These are phyloP conservation scores for Gobiocypris rarus DNA, from an alignment of 2,113 vertebrate species.

Conservation along the genomic window DNA sequence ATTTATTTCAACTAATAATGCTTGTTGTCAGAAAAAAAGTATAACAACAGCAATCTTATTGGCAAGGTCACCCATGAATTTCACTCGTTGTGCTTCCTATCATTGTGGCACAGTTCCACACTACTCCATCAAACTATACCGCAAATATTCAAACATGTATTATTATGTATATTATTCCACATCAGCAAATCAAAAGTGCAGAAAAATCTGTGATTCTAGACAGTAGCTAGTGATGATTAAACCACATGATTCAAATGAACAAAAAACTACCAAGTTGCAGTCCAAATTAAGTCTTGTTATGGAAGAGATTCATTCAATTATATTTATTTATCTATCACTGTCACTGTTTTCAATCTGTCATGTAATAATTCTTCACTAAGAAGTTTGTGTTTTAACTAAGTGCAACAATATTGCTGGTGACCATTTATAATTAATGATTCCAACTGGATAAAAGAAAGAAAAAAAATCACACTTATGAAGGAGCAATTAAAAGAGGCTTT, in stretches of 20 bases:
- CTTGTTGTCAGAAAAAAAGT: too few species aligned
- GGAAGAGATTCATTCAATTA: slow-evolving; percentile 45
- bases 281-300: slow-evolving; percentile 18
- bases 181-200: background rate
- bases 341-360: slow-evolving; percentile 31
- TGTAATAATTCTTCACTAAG: slow-evolving; percentile 22
- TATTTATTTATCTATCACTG: slow-evolving; percentile 33
- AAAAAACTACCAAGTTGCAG: slow-evolving; percentile 18
- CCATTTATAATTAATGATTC: background rate
- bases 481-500: background rate
- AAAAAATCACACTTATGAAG: background rate
- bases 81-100: background rate
- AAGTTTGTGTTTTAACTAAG: slow-evolving; percentile 28
- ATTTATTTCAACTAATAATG: background rate
- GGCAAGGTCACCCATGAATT: background rate
- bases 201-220: background rate
- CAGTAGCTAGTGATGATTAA: background rate
- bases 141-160: background rate
- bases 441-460: background rate
- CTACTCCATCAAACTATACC: slow-evolving; percentile 4
- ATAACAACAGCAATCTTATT: background rate
- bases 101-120: background rate
- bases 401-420: background rate
- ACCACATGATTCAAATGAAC: background rate
- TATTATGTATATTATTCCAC: background rate